phyloP scores from a whole-genome alignment of 2,113 vertebrate species.

The Mungos mungo region DNA sequence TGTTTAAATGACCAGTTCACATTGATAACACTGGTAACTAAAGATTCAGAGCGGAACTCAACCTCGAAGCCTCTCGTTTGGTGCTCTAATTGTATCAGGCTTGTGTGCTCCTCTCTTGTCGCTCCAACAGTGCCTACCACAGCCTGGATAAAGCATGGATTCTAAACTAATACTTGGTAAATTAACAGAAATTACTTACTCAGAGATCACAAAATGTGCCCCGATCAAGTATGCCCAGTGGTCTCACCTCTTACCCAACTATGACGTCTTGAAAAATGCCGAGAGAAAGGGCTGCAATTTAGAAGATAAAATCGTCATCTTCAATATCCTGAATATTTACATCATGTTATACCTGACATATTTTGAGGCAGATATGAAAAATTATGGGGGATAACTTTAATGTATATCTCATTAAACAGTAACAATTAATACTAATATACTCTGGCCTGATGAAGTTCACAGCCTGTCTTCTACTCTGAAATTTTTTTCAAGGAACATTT shows the following conservation, averaged over 20 bases:
- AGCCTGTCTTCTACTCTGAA: not conserved
- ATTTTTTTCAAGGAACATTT: not conserved
- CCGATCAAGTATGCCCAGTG: not conserved
- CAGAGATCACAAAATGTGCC: not conserved
- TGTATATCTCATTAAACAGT: not conserved
- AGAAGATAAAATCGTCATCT: not conserved
- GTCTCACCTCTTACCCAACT: not conserved
- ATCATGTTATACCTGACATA: not conserved
- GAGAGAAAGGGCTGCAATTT: not conserved
- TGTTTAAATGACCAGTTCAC: not conserved
- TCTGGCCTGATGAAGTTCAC: not conserved
- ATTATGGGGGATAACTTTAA: not conserved
- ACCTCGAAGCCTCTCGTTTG: not conserved
- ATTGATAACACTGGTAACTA: not conserved
- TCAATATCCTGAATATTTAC: not conserved
- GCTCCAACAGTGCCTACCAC: not conserved
- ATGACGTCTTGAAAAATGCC: not conserved
- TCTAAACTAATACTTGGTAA: not conserved
- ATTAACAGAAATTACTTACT: not conserved
- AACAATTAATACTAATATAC: not conserved
- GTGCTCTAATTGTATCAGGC: not conserved
- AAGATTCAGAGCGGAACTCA: not conserved
- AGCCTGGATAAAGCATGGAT: not conserved
- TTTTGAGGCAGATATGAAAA: not conserved
- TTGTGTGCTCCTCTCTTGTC: not conserved